These are phyloP conservation scores for Zootoca vivipara DNA, from an alignment of 2,113 vertebrate genomes.

Conservation along the genomic window DNA sequence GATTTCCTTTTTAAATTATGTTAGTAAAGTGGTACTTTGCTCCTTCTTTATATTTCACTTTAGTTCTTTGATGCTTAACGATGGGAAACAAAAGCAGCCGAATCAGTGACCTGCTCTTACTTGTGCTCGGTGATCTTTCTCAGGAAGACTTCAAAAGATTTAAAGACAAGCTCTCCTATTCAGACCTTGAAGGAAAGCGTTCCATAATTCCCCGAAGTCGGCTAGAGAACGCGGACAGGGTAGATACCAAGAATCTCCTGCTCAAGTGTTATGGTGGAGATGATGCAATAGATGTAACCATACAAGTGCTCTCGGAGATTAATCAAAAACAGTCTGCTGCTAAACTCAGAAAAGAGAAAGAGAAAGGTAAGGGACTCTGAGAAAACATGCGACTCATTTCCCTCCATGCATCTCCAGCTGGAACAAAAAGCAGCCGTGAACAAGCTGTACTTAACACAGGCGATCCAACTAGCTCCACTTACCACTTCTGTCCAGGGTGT, in stretches of 20 bases:
- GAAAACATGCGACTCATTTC: background rate
- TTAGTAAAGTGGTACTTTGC: background rate
- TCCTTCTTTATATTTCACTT: background rate
- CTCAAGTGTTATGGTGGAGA: slow-evolving; percentile 8
- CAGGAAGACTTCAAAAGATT: slow-evolving; percentile 14
- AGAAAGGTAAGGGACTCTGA: background rate
- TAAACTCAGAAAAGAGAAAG: background rate
- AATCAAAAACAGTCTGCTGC: background rate
- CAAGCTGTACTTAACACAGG: background rate
- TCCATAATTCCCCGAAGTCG: background rate
- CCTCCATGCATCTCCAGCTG: background rate
- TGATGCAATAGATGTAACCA: background rate
- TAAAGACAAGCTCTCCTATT: slow-evolving; percentile 25
- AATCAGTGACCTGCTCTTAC: slow-evolving; percentile 1
- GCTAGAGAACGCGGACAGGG: background rate
- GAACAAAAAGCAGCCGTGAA: background rate
- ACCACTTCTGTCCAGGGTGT: background rate
- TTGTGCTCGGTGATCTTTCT: background rate
- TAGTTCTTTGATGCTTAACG: background rate
- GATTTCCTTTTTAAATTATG: background rate
- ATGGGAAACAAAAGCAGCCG: background rate
- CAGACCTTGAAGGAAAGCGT: background rate
- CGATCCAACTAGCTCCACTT: background rate
- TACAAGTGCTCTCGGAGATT: background rate
- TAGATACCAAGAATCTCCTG: slow-evolving; percentile 11